Conservation (phyloP, 2,113 vertebrate genomes). For the Dromiciops gliroides region DNA sequence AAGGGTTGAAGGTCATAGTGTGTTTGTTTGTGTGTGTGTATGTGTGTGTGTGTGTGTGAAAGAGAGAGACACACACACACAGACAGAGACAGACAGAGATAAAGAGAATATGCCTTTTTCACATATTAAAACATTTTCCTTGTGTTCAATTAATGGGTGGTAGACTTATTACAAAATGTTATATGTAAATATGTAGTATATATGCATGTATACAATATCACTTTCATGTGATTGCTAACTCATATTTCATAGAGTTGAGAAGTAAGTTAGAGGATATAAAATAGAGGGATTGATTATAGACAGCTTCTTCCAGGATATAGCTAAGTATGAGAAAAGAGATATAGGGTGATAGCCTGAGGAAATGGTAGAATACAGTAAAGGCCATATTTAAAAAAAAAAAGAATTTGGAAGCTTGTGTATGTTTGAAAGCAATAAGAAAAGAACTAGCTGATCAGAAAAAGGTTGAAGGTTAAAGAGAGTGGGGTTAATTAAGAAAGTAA, state of each 20-base stretch:
- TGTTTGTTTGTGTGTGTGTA: slow-evolving; percentile 21
- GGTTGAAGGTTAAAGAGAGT: neutral
- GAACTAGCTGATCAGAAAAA: neutral
- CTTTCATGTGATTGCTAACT: too few species aligned
- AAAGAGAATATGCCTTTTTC: too few species aligned
- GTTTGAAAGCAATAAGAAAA: neutral
- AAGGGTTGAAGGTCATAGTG: slow-evolving; percentile 56
- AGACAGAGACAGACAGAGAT: neutral
- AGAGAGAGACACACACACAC: neutral
- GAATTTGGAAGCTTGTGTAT: neutral
- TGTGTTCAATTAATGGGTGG: neutral
- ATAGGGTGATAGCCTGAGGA: neutral
- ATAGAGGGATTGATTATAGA: neutral
- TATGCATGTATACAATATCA: too few species aligned
- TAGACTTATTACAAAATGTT: too few species aligned
- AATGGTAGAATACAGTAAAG: neutral
- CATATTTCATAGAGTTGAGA: too few species aligned
- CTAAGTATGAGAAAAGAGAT: neutral
- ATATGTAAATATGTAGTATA: too few species aligned
- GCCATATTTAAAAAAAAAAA: neutral
- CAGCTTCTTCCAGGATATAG: neutral
- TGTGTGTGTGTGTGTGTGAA: neutral
- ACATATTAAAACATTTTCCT: slow-evolving; percentile 7
- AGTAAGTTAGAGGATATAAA: too few species aligned
- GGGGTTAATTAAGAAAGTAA: neutral